Evolutionary conservation across 2,888 invertebrate genomes (phyloP).

Genomic region (Epinotia demarniana): DNA sequence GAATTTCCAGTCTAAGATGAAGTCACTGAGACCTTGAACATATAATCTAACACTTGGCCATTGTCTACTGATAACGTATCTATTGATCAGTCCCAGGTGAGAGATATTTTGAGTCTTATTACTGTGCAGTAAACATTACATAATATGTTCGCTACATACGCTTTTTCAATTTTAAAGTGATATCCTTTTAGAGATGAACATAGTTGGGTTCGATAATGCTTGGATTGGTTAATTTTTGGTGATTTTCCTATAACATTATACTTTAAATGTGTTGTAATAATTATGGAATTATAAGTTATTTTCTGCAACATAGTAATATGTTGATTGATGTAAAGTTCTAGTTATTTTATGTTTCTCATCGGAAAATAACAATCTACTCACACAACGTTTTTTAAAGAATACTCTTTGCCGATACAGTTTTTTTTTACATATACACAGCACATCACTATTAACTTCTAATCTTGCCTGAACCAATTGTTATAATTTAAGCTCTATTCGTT

Average conservation of each 20-base stretch:
- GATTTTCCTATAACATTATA: neutral
- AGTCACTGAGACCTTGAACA: conserved; percentile 31
- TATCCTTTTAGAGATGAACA: neutral
- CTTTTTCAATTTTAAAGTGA: neutral
- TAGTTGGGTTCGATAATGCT: neutral
- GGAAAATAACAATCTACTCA: neutral
- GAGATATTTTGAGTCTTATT: conserved; percentile 6
- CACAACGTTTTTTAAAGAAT: neutral
- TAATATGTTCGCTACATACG: neutral
- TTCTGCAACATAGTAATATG: neutral
- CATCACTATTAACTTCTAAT: conserved; percentile 21
- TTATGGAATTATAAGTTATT: neutral
- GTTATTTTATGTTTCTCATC: neutral
- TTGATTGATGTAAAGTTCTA: neutral
- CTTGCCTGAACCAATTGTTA: neutral
- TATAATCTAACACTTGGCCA: conserved; percentile 19
- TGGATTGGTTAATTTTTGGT: too few species aligned
- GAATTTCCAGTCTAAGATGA: conserved; percentile 22
- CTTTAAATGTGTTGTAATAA: neutral
- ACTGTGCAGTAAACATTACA: neutral
- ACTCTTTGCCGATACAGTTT: neutral
- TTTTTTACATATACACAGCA: neutral
- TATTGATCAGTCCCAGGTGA: conserved; percentile 15
- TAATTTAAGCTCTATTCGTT: conserved; percentile 11
- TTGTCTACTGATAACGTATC: conserved; percentile 38